Evolutionary conservation across 2,797 vertebrate genomes (phyloP).

Genomic region (Sebastolobus altivelis): DNA sequence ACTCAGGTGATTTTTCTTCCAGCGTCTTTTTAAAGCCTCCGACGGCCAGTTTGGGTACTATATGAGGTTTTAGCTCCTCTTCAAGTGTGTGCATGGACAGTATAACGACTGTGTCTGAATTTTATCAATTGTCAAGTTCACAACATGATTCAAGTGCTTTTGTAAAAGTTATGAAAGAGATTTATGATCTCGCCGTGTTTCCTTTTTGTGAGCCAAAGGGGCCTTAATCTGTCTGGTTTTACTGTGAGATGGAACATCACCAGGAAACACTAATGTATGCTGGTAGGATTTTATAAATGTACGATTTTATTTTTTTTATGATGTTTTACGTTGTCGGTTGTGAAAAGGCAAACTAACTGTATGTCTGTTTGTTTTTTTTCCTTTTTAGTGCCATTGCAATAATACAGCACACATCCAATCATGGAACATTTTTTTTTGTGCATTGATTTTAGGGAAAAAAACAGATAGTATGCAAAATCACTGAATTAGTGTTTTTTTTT

Average conservation of each 20-base stretch:
- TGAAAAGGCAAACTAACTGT: not conserved
- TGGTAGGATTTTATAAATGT: slow-evolving; percentile 9
- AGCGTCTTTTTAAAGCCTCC: slow-evolving; percentile 9
- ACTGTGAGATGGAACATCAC: not conserved
- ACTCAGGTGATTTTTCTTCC: slow-evolving; percentile 52
- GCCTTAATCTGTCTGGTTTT: not conserved
- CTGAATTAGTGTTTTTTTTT: not conserved
- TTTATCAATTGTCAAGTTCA: slow-evolving; percentile 15
- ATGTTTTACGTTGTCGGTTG: not conserved
- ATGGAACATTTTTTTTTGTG: not conserved
- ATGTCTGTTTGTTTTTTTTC: not conserved
- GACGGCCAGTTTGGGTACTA: slow-evolving; percentile 1
- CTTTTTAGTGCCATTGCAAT: slow-evolving; percentile 16
- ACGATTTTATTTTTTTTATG: not conserved
- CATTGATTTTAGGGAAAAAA: not conserved
- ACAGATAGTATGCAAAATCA: not conserved
- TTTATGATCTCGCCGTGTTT: slow-evolving; percentile 1
- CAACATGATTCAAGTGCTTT: slow-evolving; percentile 21
- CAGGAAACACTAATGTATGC: slow-evolving; percentile 23
- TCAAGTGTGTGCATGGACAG: not conserved
- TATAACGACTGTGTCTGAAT: slow-evolving; percentile 2
- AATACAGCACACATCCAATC: not conserved
- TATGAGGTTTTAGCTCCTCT: not conserved
- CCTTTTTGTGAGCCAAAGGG: not conserved
- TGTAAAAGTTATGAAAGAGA: not conserved